Base-by-base conservation (phyloP, 2,797 vertebrate species). In the Chaetodon trifasciatus region DNA sequence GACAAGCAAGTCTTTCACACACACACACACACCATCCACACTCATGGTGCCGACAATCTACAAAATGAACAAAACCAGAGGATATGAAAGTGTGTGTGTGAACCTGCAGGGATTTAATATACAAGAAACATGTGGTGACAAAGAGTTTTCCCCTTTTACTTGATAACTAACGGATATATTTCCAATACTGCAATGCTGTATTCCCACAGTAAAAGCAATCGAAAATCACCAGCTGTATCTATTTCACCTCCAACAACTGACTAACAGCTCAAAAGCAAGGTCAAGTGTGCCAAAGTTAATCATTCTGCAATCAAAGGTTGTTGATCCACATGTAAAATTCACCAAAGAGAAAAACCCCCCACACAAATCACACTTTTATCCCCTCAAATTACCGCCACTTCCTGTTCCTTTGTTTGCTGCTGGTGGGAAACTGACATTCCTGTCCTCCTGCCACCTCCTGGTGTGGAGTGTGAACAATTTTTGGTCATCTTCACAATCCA, bases 1-100 rank as follows among this genome's bases (percentile, higher is more conserved):
- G 21, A 8, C n/a, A 16, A 2, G 1, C 0, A 0, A 0, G 2
- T 46, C 1, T 3, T 44, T 63, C 60, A 32, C 53, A 47, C 17
- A 46, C 53, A 70, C 4, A 17, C 17, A 46, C 53, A 70, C 4
- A 17, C 19, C 24, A 2, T 6, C 12, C 6, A 40, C 4, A 19
- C 28, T 56, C 5, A 47, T 6, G 61, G 28, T 24, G 11, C 6
- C 46, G 21, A 35, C 9, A 0, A 23, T 35, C 7, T 23, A 17
- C 15, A 55, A 12, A 32, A 46, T 23, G 0, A 35, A 8, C 21
- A 35, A 16, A 44, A 55, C 3, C 23, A 23, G 13, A 55, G 0
- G 5, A 12, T 52, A 6, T 2, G 12, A 6, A 50, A 13, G 15
- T 8, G 0, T 32, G 8, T 8, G 4, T 5, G 13, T n/a, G 16